These are phyloP conservation scores for Parapsyche elsis DNA, from an alignment of 1,140 invertebrate species.

Conservation along the genomic window DNA sequence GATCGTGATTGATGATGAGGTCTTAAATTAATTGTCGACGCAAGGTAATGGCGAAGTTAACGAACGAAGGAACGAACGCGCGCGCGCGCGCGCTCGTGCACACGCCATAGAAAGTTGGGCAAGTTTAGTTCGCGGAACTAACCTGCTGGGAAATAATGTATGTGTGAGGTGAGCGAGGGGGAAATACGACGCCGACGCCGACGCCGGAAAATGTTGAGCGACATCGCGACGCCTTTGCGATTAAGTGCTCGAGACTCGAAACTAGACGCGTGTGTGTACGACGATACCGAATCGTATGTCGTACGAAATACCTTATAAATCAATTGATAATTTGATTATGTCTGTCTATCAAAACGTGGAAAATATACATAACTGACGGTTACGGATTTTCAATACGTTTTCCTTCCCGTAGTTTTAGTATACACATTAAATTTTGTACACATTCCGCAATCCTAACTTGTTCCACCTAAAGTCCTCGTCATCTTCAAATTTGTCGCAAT, in stretches of 20 bases:
- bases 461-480: too few species aligned
- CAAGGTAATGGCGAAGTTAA: slow-evolving; percentile 45
- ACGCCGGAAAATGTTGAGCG: not conserved
- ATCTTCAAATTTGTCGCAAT: too few species aligned
- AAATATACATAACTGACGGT: too few species aligned
- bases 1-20: slow-evolving; percentile 56
- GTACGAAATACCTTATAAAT: too few species aligned
- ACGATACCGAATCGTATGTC: not conserved
- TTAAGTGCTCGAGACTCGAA: not conserved
- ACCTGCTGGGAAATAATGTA: slow-evolving; percentile 6
- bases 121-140: slow-evolving; percentile 40
- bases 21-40: slow-evolving; percentile 57
- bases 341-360: too few species aligned
- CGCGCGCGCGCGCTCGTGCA: slow-evolving; percentile 45
- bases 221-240: not conserved
- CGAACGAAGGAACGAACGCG: too few species aligned
- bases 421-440: too few species aligned
- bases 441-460: too few species aligned
- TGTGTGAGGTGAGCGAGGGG: not conserved
- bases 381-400: too few species aligned
- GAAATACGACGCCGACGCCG: too few species aligned
- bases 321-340: too few species aligned
- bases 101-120: slow-evolving; percentile 51
- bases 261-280: not conserved
- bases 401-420: too few species aligned